Evolutionary conservation across 2,113 vertebrate genomes (phyloP).

Genomic region (Cisticola juncidis): DNA sequence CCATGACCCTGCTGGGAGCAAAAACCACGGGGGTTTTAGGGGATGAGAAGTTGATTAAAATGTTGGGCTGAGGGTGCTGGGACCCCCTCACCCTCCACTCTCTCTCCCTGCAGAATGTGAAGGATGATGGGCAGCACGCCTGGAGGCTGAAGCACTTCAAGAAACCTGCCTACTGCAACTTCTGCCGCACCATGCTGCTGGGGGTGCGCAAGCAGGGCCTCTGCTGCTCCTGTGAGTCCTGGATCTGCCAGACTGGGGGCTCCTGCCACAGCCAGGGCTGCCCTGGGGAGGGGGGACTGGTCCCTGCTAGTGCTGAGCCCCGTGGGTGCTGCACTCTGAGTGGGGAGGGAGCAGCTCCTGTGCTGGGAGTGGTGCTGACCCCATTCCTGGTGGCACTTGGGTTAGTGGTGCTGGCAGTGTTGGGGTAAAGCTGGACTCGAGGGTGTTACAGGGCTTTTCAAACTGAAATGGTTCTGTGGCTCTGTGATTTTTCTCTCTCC

Average conservation of each 20-base stretch:
- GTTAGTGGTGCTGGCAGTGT: not conserved
- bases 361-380: not conserved
- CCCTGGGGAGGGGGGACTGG: not conserved
- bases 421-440: not conserved
- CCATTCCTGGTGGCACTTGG: not conserved
- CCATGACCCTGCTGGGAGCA: not conserved
- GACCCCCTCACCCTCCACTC: accelerated
- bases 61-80: not conserved
- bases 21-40: accelerated
- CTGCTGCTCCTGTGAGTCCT: conserved; percentile 86
- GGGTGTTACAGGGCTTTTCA: not conserved
- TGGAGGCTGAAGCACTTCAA: conserved; percentile 98
- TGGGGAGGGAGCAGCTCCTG: not conserved
- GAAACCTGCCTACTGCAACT: conserved; percentile 96
- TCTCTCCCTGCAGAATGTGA: conserved; percentile 75
- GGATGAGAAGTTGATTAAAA: not conserved
- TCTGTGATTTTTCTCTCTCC: not conserved
- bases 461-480: not conserved
- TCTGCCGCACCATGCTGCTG: conserved; percentile 90
- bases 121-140: conserved; percentile 89
- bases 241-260: accelerated
- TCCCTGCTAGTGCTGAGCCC: not conserved
- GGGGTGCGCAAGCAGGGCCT: conserved; percentile 94
- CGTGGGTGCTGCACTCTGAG: not conserved
- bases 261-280: not conserved